phyloP scores from a whole-genome alignment of 1,140 invertebrate species.

The Magallana angulata region DNA sequence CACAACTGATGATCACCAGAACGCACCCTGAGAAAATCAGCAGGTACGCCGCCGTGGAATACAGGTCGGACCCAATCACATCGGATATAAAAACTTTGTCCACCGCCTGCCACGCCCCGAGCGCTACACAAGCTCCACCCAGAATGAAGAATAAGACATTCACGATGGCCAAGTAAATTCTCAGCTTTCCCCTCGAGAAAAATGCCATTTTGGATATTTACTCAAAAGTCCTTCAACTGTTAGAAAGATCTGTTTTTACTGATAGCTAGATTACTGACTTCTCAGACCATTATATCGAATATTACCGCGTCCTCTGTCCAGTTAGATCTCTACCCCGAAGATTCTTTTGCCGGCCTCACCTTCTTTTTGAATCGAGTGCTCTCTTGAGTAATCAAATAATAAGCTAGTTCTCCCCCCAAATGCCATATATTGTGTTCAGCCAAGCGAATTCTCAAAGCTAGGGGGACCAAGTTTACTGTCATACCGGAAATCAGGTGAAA shows the following conservation, averaged over 20 bases:
- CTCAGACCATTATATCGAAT: not conserved
- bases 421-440: not conserved
- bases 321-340: not conserved
- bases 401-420: not conserved
- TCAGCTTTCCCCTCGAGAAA: slow-evolving; percentile 5
- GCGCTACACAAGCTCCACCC: slow-evolving; percentile 50
- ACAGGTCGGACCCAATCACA: slow-evolving; percentile 59
- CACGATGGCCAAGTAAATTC: not conserved
- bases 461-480: slow-evolving; percentile 14
- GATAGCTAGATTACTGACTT: no score
- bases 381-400: slow-evolving; percentile 3
- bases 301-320: not conserved
- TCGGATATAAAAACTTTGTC: slow-evolving; percentile 61
- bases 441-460: not conserved
- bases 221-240: no score
- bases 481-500: slow-evolving; percentile 27
- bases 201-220: not conserved
- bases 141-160: slow-evolving; percentile 41
- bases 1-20: slow-evolving; percentile 47
- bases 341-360: not conserved
- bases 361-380: slow-evolving; percentile 20
- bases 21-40: slow-evolving; percentile 56
- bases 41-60: slow-evolving; percentile 54
- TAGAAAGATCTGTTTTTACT: no score
- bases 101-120: slow-evolving; percentile 61